Evolutionary conservation across 2,888 invertebrate species (phyloP), one percentile per base, ranked within the genome.

Genomic region (Drosophila neutralis): DNA sequence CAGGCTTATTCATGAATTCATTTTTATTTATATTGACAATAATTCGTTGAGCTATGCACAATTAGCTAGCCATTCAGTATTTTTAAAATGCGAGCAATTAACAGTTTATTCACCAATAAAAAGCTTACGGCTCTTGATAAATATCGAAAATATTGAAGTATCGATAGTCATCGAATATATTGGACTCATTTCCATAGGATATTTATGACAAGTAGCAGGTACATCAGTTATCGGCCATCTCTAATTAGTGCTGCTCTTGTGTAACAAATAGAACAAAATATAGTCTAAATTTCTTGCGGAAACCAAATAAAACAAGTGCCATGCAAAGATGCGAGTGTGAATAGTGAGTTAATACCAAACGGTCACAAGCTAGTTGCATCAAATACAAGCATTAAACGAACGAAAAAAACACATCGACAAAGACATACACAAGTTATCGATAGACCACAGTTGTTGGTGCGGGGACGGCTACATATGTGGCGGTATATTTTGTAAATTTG

Each of bases 401-500:
- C 48, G 29, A 68, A 59, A 59, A 57, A 58, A 36, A 13, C 52
- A 54, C 40, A 42, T 49, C 40, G 49, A 64, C 78, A 79, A 79
- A 75, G 64, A 45, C 64, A 78, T 65, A 62, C 65, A 71, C 42
- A 61, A 60, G 62, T 56, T 79, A 78, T 78, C 78, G 78, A 78
- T 78, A 78, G 59, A 57, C 68, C 0, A 45, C 15, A 62, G 64
- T 75, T 75, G 71, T 78, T 64, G 75, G 66, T 77, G 75, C 79
- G 78, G 78, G 78, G 67, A 60, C 67, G 62, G 71, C 79, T 70
- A 75, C 80, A 79, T 78, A 78, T 78, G 78, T 78, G 78, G 78
- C 78, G 78, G 78, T 78, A 78, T 78, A 78, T 78, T 78, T 78
- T 67, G 79, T 78, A 79, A 78, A 79, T 79, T 78, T 75, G 71